phyloP scores from a whole-genome alignment of 1,140 invertebrate genomes.

The Drosophila carrolli region DNA sequence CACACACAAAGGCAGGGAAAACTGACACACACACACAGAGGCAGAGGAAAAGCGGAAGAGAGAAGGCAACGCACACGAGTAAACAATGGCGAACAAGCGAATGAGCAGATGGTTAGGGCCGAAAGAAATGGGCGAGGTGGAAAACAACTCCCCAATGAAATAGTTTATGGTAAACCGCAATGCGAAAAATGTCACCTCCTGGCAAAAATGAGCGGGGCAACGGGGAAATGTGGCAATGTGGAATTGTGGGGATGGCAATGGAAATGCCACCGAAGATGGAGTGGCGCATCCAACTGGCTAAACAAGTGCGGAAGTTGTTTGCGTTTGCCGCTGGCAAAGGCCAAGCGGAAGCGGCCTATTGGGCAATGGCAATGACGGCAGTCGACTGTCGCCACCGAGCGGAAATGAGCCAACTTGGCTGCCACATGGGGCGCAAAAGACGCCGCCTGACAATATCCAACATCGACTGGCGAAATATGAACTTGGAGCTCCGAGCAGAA shows the following conservation, averaged over 20 bases:
- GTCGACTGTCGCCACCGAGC: conserved; percentile 68
- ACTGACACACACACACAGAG: conserved; percentile 21
- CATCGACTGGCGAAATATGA: conserved; percentile 1
- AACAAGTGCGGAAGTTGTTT: conserved; percentile 80
- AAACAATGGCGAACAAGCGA: conserved; percentile 59
- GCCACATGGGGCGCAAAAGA: conserved; percentile 66
- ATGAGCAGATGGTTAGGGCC: conserved; percentile 40
- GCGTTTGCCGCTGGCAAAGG: conserved; percentile 70
- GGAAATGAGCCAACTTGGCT: conserved; percentile 79
- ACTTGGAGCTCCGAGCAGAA: conserved; percentile 3
- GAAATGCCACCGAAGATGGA: conserved; percentile 18
- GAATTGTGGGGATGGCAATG: conserved; percentile 3
- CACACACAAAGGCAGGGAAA: conserved; percentile 9
- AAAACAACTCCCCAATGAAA: conserved; percentile 76
- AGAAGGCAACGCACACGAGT: conserved; percentile 70
- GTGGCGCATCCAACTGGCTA: conserved; percentile 46
- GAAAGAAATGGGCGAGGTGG: conserved; percentile 37
- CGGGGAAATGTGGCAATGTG: conserved; percentile 35
- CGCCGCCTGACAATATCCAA: conserved; percentile 43
- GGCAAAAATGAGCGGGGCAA: conserved; percentile 71
- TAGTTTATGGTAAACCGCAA: conserved; percentile 84
- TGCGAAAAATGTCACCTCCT: conserved; percentile 84
- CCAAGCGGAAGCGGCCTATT: conserved; percentile 68
- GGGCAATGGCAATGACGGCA: conserved; percentile 55
- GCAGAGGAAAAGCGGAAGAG: conserved; percentile 19